Evolutionary conservation across 2,113 vertebrate species (phyloP), one percentile per base, ranked within the genome.

Genomic region (Ibidorhyncha struthersii): DNA sequence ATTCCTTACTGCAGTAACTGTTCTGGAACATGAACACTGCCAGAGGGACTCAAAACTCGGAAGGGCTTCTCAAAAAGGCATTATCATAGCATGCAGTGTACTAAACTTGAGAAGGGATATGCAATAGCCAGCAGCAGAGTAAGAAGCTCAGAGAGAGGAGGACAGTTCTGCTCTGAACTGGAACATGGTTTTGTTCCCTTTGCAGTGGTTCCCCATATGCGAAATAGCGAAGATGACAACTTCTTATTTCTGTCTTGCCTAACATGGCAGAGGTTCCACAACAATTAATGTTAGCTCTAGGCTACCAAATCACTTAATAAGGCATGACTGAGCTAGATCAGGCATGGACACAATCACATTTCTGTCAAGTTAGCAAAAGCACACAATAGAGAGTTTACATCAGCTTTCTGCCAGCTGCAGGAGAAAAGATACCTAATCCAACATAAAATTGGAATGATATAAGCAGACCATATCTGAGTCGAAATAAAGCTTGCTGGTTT

Each of bases 311-410:
- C 66, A 77, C 58, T 92, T 69, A 85, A 61, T 58, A 93, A 89
- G 71, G 82, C 86, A 63, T 83, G 88, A 95, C 82, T 72, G 82
- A 95, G 79, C 79, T 92, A 90, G 74, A 93, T 76, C 73, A 90
- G 85, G 70, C 88, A 94, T 1, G 15, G 70, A 65, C 59, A 81
- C 73, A 90, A 87, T 47, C 61, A 71, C 52, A 52, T 79, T 88
- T 90, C 85, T 96, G 70, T 85, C 74, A 93, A 72, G 67, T 76
- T 72, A 85, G 43, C 4, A 0, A 76, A 91, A 90, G 79, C 36
- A 79, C 40, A 93, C 74, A 85, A 85, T 52, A 76, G 52, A 45
- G 47, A 76, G 6, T 93, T 90, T 86, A 79, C 49, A 92, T 76
- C 92, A 90, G 62, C 82, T 82, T 94, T 82, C 79, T 34, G 34